Base-by-base conservation (phyloP, 2,797 vertebrate species). In the Capromys pilorides region DNA sequence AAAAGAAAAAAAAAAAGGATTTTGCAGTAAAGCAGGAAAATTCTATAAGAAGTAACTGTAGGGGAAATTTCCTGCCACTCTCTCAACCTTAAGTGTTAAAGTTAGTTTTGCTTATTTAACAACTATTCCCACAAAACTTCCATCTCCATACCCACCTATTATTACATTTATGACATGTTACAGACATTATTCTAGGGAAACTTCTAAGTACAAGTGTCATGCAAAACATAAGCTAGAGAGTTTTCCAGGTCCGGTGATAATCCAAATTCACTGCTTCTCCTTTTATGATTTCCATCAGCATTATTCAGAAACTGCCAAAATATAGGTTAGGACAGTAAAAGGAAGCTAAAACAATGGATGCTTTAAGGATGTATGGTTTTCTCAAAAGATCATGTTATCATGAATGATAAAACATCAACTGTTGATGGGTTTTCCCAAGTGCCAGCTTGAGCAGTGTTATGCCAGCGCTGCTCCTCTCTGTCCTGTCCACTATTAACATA, bases 401-500 rank as follows among this genome's bases (percentile, higher is more conserved):
- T 1, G n/a, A 67, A 51, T 19, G 22, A 80, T 28, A 88, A 69
- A 57, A 57, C 2, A 26, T 67, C 57, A 45, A 33, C 19, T n/a
- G 21, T 59, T 24, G 14, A 54, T 84, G 22, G 31, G 19, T 5
- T 33, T 45, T 59, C 1, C 0, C 31, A 92, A 77, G 73, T 0
- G 2, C 33, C 49, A 89, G 59, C 21, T 28, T 14, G 21, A 66
- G 31, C 18, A 62, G 61, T 9, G 9, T 54, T 66, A 18, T 1
- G 59, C 6, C 36, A 59, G 19, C 33, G 45, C 24, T 31, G 14
- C 21, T 10, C 21, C n/a, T 28, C 94, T 26, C 59, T 77, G 31
- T 28, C 83, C 87, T 64, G 86, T 80, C 85, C 86, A 39, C n/a
- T 18, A 96, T 71, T 66, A 83, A 86, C 67, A 2, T 36, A 86